Evolutionary conservation across 2,797 vertebrate species (phyloP), one percentile per base, ranked within the genome.

Genomic region (Neolamprologus multifasciatus): DNA sequence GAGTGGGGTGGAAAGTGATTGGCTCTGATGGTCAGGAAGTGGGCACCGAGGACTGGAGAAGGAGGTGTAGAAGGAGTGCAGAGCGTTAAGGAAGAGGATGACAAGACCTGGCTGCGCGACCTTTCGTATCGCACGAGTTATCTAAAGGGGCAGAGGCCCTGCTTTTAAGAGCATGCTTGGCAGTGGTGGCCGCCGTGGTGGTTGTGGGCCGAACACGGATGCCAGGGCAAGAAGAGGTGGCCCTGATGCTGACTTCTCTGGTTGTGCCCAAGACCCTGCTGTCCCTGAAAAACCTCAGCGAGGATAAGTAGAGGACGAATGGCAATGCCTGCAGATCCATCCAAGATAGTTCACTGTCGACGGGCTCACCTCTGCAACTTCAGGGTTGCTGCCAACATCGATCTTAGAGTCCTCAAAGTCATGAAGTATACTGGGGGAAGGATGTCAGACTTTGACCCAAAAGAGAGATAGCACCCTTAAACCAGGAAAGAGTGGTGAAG

Each of bases 1-100:
- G 97, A 64, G 95, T 96, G 96, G 94, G 95, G 95, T 95, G 96
- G 97, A 97, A 97, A 97, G 97, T 95, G 96, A 97, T 99, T 98
- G 98, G 98, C 98, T 98, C 96, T 54, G 94, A 95, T 95, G 97
- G 97, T 97, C 98, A 98, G 97, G 96, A 99, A 99, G 97, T 97
- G 98, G 97, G 97, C 97, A 96, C 94, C 50, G 95, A 96, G 96
- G 96, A 95, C 94, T 92, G 82, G 91, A 82, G 91, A 89, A 90
- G 88, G 84, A 93, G 92, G 93, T 45, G 89, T 95, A 95, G 95
- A 96, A 96, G 96, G 96, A 95, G 94, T 94, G 95, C 96, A 94
- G 91, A 85, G 91, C 93, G 90, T 87, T 74, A 85, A 90, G 90
- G 88, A 89, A 95, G 96, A 3, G 94, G 95, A 96, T 96, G 96